Percentiles rank a stretch among this genome's conserved stretches.
These are phyloP conservation scores for Pemphigus obesinymphae DNA, from an alignment of 1,140 invertebrate species.

Conservation along the genomic window DNA sequence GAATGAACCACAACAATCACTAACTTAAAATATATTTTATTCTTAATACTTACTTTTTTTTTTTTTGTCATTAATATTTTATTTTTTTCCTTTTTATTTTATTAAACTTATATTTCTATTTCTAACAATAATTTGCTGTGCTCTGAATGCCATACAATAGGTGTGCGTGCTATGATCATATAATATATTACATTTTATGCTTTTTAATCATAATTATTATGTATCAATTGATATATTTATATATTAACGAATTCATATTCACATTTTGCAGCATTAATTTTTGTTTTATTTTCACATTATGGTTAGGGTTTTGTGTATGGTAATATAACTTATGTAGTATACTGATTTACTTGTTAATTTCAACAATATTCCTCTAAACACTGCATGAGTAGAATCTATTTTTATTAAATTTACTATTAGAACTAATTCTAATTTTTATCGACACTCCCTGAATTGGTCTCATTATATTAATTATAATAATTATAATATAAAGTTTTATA, in stretches of 20 bases:
- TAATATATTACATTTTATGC: not conserved
- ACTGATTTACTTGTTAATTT: not conserved
- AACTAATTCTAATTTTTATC: not conserved
- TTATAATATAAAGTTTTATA: not conserved
- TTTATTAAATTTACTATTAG: not conserved
- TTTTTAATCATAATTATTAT: not conserved
- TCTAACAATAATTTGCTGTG: slow-evolving; percentile 24
- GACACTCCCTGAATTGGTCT: too few species aligned
- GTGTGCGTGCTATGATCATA: slow-evolving; percentile 30
- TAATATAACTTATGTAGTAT: not conserved
- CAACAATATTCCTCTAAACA: not conserved
- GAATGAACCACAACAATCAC: slow-evolving; percentile 34
- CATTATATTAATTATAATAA: not conserved
- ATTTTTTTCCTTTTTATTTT: not conserved
- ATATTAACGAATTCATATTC: slow-evolving; percentile 5
- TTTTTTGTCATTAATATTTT: not conserved
- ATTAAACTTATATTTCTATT: not conserved
- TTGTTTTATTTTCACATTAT: slow-evolving; percentile 9
- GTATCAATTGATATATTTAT: not conserved
- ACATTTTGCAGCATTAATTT: not conserved
- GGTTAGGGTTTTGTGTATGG: not conserved
- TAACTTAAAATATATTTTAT: slow-evolving; percentile 11
- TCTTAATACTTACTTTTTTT: slow-evolving; percentile 10
- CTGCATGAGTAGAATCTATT: slow-evolving; percentile 1
- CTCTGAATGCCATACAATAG: slow-evolving; percentile 32